A percentile compares a stretch with the other conserved stretches of the same genome.
phyloP scores from a whole-genome alignment of 2,888 invertebrate genomes.

The Lasius fuliginosus region DNA sequence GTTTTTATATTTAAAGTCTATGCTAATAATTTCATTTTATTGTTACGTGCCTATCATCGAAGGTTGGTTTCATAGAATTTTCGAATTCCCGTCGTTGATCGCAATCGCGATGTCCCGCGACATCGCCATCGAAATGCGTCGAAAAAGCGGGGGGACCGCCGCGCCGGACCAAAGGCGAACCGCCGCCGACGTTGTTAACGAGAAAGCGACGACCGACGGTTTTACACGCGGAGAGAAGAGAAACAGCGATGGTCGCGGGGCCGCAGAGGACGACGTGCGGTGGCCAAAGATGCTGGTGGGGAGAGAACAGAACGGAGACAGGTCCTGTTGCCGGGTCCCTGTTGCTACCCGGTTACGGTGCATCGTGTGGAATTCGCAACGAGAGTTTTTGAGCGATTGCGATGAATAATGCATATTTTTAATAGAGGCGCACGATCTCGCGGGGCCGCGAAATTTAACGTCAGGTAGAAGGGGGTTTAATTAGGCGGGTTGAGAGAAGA shows the following conservation, averaged over 20 bases:
- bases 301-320: conserved; percentile 64
- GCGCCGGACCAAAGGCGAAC: conserved; percentile 31
- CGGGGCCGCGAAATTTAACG: conserved; percentile 64
- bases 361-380: conserved; percentile 83
- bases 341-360: conserved; percentile 83
- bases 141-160: conserved; percentile 39
- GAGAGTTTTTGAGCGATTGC: conserved; percentile 76
- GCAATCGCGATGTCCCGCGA: conserved; percentile 14
- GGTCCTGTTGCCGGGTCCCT: conserved; percentile 77
- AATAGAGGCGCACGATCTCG: conserved; percentile 68
- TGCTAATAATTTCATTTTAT: background rate
- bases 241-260: conserved; percentile 41
- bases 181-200: conserved; percentile 68
- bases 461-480: conserved; percentile 22
- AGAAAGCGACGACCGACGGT: conserved; percentile 67
- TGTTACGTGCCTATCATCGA: background rate
- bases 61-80: background rate
- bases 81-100: conserved; percentile 5
- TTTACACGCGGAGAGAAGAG: conserved; percentile 42
- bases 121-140: conserved; percentile 58
- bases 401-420: conserved; percentile 77
- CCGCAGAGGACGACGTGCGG: conserved; percentile 52
- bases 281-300: conserved; percentile 58
- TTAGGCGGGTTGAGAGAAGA: conserved; percentile 18
- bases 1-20: background rate